Evolutionary conservation across 2,888 invertebrate species (phyloP), one percentile per base, ranked within the genome.

Genomic region (Apotomis betuletana): DNA sequence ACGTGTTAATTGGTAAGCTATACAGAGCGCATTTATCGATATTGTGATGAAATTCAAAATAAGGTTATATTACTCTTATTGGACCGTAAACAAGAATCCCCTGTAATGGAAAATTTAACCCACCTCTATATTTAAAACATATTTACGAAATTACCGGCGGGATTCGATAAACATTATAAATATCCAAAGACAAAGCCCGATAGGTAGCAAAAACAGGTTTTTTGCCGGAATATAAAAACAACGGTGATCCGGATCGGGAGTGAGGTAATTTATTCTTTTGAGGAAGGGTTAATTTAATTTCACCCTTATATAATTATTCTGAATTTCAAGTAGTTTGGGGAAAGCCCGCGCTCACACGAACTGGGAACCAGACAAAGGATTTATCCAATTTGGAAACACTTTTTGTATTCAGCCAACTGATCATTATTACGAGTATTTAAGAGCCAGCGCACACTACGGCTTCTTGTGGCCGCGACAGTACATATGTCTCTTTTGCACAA

Each of bases 251-350:
- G 38, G 60, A 51, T 67, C 49, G 65, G 46, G 64, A 55, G 60
- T 49, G 49, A 55, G 46, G 60, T 67, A 70, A 70, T 70, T 70
- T 70, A 70, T 70, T 70, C 55, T 67, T 70, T 67, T 70, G 55
- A 61, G 46, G 10, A 60, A 64, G 70, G 60, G 46, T 69, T 60
- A 65, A 70, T 65, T 70, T 55, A 65, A 65, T 70, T 60, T 60
- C 52, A 38, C 55, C 60, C 10, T 27, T 54, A 70, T 64, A 46
- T 65, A 65, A 70, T 65, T 64, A 65, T 70, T 70, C 60, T 75
- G 71, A 76, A 76, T 70, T 75, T 76, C 67, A 69, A 75, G 64
- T 77, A 74, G 65, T 65, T 65, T 38, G 13, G 15, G 64, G 65
- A 54, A 70, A 55, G 10, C 13, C 52, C 13, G 61, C 10, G 13